These are phyloP conservation scores for Urocynchramus pylzowi DNA, from an alignment of 2,113 vertebrate genomes.

Conservation along the genomic window DNA sequence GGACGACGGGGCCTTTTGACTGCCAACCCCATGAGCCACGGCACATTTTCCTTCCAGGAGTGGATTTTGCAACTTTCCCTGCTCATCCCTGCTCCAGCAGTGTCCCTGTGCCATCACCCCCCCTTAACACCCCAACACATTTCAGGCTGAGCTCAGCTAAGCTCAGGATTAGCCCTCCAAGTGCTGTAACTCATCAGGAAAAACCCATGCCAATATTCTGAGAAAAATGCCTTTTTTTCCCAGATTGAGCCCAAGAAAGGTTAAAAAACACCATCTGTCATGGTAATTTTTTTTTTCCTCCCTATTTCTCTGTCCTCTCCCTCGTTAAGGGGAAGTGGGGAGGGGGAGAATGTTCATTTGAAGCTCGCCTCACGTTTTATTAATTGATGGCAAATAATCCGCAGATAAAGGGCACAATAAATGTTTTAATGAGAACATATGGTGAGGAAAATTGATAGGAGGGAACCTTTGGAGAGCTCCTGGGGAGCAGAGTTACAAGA, in stretches of 20 bases:
- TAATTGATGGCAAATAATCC: conserved; percentile 59
- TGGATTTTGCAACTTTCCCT: background rate
- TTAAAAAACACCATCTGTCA: conserved; percentile 51
- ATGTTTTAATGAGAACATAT: conserved; percentile 66
- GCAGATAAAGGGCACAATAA: conserved; percentile 61
- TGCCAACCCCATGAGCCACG: accelerated
- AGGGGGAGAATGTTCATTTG: background rate
- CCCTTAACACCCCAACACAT: accelerated
- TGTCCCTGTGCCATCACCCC: background rate
- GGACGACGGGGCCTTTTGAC: background rate
- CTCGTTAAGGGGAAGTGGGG: background rate
- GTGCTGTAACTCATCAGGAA: background rate
- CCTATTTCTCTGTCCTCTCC: background rate
- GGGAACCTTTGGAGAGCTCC: conserved; percentile 28
- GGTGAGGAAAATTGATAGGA: conserved; percentile 35
- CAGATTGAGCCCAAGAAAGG: conserved; percentile 9
- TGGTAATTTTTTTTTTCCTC: background rate
- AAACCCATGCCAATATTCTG: background rate
- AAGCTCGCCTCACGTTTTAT: conserved; percentile 27
- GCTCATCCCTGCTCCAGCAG: background rate
- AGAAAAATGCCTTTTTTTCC: background rate
- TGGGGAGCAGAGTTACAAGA: background rate
- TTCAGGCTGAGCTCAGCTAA: background rate
- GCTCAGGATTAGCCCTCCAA: background rate
- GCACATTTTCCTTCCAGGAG: background rate